phyloP scores from a whole-genome alignment of 2,797 vertebrate genomes.

The Gallinago solitaria region DNA sequence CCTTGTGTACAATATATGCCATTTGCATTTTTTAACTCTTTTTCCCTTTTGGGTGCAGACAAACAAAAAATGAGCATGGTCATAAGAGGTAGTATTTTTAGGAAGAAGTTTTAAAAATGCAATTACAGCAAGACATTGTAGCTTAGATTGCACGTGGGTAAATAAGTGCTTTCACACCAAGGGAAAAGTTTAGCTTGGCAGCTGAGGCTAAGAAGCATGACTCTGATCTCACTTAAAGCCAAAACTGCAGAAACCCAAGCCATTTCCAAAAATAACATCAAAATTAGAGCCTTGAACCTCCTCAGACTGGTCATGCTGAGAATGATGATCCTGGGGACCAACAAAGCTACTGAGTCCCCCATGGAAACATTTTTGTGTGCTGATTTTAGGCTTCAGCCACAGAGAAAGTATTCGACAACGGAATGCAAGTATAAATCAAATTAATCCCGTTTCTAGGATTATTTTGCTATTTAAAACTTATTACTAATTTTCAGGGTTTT shows the following conservation, averaged over 20 bases:
- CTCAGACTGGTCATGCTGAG: constrained; percentile 69
- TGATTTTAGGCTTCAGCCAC: constrained; percentile 28
- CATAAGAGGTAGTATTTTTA: constrained; percentile 67
- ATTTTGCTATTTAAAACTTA: background rate
- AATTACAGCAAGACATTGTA: constrained; percentile 72
- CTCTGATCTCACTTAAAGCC: constrained; percentile 75
- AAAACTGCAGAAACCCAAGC: constrained; percentile 75
- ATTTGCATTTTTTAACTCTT: constrained; percentile 62
- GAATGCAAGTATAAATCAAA: constrained; percentile 1
- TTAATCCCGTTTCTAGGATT: background rate
- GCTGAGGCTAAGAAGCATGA: constrained; percentile 72
- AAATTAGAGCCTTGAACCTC: constrained; percentile 72
- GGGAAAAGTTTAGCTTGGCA: constrained; percentile 83
- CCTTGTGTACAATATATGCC: background rate
- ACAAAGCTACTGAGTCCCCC: constrained; percentile 57
- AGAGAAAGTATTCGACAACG: background rate
- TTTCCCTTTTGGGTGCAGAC: background rate
- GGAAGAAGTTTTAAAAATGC: constrained; percentile 75
- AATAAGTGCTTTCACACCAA: constrained; percentile 82
- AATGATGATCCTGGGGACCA: constrained; percentile 62
- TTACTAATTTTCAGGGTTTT: background rate
- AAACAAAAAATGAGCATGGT: constrained; percentile 15
- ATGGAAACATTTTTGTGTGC: constrained; percentile 36
- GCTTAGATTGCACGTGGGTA: constrained; percentile 78
- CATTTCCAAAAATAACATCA: constrained; percentile 83